Evolutionary conservation across 2,888 invertebrate species (phyloP), one percentile per base, ranked within the genome.

Genomic region (Ornithoptera alexandrae): DNA sequence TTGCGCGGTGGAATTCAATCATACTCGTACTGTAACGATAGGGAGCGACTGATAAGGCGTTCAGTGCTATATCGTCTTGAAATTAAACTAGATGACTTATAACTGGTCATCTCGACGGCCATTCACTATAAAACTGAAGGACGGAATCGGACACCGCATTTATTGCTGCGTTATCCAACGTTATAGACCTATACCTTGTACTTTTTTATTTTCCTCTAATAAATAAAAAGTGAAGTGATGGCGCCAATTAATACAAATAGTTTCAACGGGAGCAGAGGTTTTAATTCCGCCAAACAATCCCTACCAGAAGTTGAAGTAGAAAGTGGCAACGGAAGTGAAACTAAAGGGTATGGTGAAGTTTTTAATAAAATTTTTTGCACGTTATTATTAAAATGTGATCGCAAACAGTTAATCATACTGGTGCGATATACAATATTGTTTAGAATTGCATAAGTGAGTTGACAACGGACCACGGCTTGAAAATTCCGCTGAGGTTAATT

Each of bases 231-330:
- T 88, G 81, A 72, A 85, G 87, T 85, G 84, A 92, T 92, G 92
- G 88, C 91, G 73, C 91, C 92, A 53, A 84, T 90, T 57, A 90
- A 90, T 77, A 86, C 81, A 61, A 86, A 83, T 72, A 82, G 85
- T 68, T 73, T 88, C n/a, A 87, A 85, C 67, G 87, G 81, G 64
- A 78, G 79, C 72, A 86, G 87, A 75, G 76, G 74, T 69, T 86
- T 79, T 72, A 79, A 83, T 71, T 78, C 87, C 8, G 86, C 84
- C 6, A 92, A 90, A 75, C 78, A 87, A 76, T 78, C 81, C 36
- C 77, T 92, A 36, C 92, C 92, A 53, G 92, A 92, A 83, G 87
- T 90, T 12, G 88, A 90, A 72, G 81, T 83, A 0, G 92, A 92
- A 72, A 81, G 81, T 73, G 82, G 79, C 67, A 87, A 84, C 76